Evolutionary conservation across 2,797 vertebrate genomes (phyloP), one percentile per base, ranked within the genome.

Genomic region (Ceyx erithaca): DNA sequence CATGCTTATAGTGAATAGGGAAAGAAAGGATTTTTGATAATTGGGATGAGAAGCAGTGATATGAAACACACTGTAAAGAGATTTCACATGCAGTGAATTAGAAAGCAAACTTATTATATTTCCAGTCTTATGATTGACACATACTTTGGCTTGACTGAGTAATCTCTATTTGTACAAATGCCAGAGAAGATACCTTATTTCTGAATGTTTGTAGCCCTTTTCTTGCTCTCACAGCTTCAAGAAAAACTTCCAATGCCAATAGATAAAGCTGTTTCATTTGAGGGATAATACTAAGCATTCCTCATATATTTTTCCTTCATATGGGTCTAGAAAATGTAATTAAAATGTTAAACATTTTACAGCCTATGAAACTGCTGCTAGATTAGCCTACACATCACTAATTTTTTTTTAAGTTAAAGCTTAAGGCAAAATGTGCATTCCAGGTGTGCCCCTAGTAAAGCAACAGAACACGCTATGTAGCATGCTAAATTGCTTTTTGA

Each of bases 41-140:
- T 61, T 91, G 55, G 90, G 70, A 89, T 84, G 76, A 80, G 49
- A 75, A 69, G 18, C 19, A 62, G 40, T 45, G 73, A 92, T 92
- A 95, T 72, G 95, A 96, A 96, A 91, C 87, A 93, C 75, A 80
- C 73, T 45, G 19, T 59, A 80, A 92, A 90, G 68, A 92, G 35
- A 12, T 87, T 92, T 94, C 84, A 85, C 57, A 35, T 91, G 79
- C 67, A 90, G 35, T 61, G 78, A 94, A 83, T 80, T 87, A 88
- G 86, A 91, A 95, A 87, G 30, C 79, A 85, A 88, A 88, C 16
- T 61, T 70, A 22, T 25, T 80, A 1, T 66, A 58, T 85, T 92
- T 94, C 77, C 64, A 63, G 12, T 41, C n/a, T 87, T 67, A 22
- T 87, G 80, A 95, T 6, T 88, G 94, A 92, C 72, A 64, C 52